Evolutionary conservation across 2,797 vertebrate species (phyloP), one percentile per base, ranked within the genome.

Genomic region (Sebastes kiyomatsui): DNA sequence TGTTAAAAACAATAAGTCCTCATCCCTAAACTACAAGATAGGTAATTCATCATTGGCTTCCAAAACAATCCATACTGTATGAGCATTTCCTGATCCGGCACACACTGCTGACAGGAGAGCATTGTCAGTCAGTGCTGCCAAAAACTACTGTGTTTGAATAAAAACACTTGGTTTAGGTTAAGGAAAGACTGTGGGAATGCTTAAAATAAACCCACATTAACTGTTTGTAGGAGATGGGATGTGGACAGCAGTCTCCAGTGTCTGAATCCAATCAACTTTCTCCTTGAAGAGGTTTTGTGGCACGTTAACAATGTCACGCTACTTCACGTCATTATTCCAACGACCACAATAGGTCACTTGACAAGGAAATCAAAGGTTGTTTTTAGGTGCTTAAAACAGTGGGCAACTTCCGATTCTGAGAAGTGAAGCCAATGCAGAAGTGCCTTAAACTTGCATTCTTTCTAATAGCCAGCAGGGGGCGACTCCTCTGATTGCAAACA

Each of bases 1-100:
- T 66, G 52, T 56, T 54, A 28, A 66, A 72, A 83, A 77, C 54
- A 82, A 65, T 67, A 75, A 54, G 11, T 73, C 7, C 12, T 75
- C 1, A 4, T 20, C 38, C 11, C 33, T 11, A 30, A 77, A 73
- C 2, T 22, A 55, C 32, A 67, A 67, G 42, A 27, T 60, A n/a
- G 11, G 18, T 35, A 4, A 25, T 77, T 83, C 72, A 68, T 75
- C 64, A 54, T 13, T 14, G 59, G 4, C 3, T 54, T 62, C 25
- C 30, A 67, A 52, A 62, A 77, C 56, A 75, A 72, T 35, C 30
- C 18, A 22, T 30, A 35, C 60, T 14, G 30, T 62, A 25, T 7
- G 20, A 58, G 14, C 32, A 68, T 72, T 70, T 35, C 16, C 27
- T 49, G 35, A 65, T 69, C 32, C 0, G 4, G 5, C 23, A 58